Evolutionary conservation across 1,140 invertebrate genomes (phyloP), one percentile per base, ranked within the genome.

Genomic region (Sminthurides bifidus): DNA sequence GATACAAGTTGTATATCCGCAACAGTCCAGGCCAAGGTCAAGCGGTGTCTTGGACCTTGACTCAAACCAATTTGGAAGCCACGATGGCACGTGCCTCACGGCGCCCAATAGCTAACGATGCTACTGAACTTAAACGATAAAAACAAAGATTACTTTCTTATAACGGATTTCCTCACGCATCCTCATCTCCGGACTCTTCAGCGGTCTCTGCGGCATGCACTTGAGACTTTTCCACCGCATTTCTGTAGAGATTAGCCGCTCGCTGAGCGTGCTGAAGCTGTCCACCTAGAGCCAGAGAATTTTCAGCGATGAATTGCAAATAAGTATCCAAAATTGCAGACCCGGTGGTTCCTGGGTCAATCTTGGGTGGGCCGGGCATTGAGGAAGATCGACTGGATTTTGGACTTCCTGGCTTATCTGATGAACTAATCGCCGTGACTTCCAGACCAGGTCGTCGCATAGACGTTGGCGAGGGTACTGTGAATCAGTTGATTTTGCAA

Each of bases 241-340:
- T 41, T 23, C 45, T 40, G 14, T 41, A 19, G 15, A 37, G 40
- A 15, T 51, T 37, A 3, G 30, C 48, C 19, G 48, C 55, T 17
- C 46, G 46, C 24, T 49, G 46, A 43, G 41, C 6, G 35, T 49
- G 30, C 17, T 52, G 37, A 23, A 52, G 50, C 8, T 5, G 10
- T 17, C 52, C 52, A 12, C 52, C 52, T 27, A 58, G 49, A 29
- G 48, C 57, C 29, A 59, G 49, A 0, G 50, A 53, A 65, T 85
- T 88, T 66, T 89, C 85, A 0, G 83, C 84, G 59, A 89, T 87
- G 54, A 87, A 79, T 67, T 88, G 85, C 17, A 90, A 73, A 67
- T 88, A 89, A 2, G 85, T 87, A 68, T 89, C 85, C 19, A 89
- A 67, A 29, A 90, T 77, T 0, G 83, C 82, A 1, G 84, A 87